Evolutionary conservation across 1,140 invertebrate genomes (phyloP).

Genomic region (Papilio machaon): DNA sequence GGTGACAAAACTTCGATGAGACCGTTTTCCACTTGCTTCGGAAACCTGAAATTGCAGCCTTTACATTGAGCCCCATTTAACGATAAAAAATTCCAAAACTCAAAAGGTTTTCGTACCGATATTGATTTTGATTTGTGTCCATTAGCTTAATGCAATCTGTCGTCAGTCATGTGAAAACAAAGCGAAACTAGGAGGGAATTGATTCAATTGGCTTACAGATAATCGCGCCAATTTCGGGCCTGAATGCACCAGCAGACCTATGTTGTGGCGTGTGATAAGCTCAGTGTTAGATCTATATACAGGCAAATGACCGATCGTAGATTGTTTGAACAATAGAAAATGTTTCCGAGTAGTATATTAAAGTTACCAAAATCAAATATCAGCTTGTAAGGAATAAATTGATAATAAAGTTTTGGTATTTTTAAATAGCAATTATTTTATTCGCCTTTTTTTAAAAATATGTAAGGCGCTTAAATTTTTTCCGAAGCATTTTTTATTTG

Average conservation of each 20-base stretch:
- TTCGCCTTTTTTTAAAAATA: background rate
- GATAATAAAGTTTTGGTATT: background rate
- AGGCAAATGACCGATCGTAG: background rate
- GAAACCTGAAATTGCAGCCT: constrained; percentile 85
- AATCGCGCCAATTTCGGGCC: background rate
- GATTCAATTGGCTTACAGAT: background rate
- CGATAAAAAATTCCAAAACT: background rate
- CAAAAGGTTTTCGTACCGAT: background rate
- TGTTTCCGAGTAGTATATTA: background rate
- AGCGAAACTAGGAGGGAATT: background rate
- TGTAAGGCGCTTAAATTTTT: constrained; percentile 3
- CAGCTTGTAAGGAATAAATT: too few relatives aligned
- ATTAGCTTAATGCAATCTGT: background rate
- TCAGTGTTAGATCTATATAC: background rate
- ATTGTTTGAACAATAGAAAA: background rate
- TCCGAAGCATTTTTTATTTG: background rate
- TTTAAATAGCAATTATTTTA: background rate
- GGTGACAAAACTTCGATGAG: constrained; percentile 95
- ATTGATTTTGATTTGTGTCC: constrained; percentile 1
- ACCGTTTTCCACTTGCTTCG: constrained; percentile 88
- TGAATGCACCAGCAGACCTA: background rate
- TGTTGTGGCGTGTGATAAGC: background rate
- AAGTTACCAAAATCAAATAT: background rate
- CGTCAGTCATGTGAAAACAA: background rate
- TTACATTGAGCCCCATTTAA: background rate